Evolutionary conservation across 1,140 invertebrate species (phyloP).

Genomic region (Pachypeltis micranthus): DNA sequence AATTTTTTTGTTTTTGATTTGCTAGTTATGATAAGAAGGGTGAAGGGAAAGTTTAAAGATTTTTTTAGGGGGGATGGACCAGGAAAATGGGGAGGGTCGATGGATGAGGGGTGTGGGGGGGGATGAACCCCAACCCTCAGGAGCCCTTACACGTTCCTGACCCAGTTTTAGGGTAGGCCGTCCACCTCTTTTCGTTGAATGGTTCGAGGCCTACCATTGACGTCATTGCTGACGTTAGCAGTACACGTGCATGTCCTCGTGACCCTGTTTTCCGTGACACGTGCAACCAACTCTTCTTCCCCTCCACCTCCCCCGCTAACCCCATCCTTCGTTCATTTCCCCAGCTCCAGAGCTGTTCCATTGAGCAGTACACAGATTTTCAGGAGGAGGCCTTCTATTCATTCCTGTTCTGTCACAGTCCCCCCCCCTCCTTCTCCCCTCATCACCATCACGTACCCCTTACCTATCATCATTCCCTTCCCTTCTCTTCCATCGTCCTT

Average conservation of each 20-base stretch:
- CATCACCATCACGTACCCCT: no score
- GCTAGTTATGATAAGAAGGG: no score
- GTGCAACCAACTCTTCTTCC: background rate
- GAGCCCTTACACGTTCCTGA: background rate
- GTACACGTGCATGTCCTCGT: conserved; percentile 14
- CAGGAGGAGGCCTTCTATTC: background rate
- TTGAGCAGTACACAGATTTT: conserved; percentile 3
- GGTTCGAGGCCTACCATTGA: conserved; percentile 5
- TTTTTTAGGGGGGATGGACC: background rate
- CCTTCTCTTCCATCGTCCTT: no score
- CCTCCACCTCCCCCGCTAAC: background rate
- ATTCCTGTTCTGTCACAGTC: no score
- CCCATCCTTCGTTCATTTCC: background rate
- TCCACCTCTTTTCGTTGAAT: conserved; percentile 5
- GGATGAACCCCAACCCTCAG: background rate
- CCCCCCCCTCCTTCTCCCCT: no score
- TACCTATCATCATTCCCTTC: no score
- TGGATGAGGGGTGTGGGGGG: no score
- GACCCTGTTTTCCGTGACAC: conserved; percentile 12
- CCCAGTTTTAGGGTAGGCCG: conserved; percentile 3
- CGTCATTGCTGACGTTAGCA: conserved; percentile 11
- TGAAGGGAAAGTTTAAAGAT: background rate
- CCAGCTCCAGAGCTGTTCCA: background rate
- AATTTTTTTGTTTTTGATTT: no score
- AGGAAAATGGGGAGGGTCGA: no score